Conservation (phyloP, 2,797 vertebrate species). For the Notolepis coatsorum region DNA sequence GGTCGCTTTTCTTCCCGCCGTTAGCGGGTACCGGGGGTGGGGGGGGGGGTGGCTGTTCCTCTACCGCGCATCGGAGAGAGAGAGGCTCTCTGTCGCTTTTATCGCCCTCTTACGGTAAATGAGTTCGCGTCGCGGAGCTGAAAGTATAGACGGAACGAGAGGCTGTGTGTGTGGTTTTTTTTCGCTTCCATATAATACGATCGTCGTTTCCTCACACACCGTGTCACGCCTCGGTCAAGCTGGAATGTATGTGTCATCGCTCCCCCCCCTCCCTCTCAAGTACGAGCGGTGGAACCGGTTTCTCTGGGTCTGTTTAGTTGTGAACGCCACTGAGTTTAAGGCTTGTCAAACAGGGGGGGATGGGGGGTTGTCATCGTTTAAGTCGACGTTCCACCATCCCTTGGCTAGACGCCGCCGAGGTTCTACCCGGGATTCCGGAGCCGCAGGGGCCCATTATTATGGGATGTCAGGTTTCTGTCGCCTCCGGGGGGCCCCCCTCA, state of each 20-base stretch:
- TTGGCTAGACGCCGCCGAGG: too few relatives aligned
- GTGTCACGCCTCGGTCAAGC: constrained; percentile 30
- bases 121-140: constrained; percentile 43
- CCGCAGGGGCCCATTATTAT: constrained; percentile 38
- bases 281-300: constrained; percentile 1
- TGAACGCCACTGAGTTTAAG: too few relatives aligned
- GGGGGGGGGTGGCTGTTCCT: constrained; percentile 46
- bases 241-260: constrained; percentile 50
- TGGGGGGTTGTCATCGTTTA: constrained; percentile 26
- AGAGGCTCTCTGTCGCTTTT: constrained; percentile 56
- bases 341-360: constrained; percentile 38
- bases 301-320: too few relatives aligned
- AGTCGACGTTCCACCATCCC: constrained; percentile 16
- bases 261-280: constrained; percentile 25
- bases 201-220: constrained; percentile 43
- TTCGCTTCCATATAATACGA: too few relatives aligned
- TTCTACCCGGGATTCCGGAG: constrained; percentile 26
- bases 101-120: constrained; percentile 52
- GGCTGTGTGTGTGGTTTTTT: too few relatives aligned
- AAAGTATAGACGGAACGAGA: too few relatives aligned
- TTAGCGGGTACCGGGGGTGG: constrained; percentile 58
- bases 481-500: too few relatives aligned
- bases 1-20: constrained; percentile 69
- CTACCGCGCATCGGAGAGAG: constrained; percentile 51
- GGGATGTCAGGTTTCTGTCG: constrained; percentile 30